Base-by-base conservation (phyloP, 2,797 vertebrate genomes). In the Notolepis coatsorum region DNA sequence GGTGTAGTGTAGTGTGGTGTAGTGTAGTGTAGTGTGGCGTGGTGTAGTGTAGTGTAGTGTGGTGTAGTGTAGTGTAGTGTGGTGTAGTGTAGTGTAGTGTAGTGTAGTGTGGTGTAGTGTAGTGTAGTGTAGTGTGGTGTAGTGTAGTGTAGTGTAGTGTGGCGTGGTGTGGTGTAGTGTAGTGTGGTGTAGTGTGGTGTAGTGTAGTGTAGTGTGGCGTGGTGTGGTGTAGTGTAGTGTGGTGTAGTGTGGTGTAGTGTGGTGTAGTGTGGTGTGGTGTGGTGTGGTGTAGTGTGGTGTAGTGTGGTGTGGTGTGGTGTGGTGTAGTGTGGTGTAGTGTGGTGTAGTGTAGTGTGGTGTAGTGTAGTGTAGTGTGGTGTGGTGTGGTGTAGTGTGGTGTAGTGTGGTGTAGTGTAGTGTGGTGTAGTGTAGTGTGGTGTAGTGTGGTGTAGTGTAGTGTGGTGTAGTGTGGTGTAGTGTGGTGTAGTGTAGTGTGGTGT, bases 161-260 rank as follows among this genome's bases (percentile, higher is more conserved):
- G 46, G 33, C 43, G 51, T n/a, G n/a, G n/a, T n/a, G 30, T 20
- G 48, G 3, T 42, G 45, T 4, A 51, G 27, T 31, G 50, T 48
- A 46, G 33, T 46, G 51, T 20, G 48, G 3, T 42, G 45, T 4
- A 51, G 27, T 31, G 50, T 48, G 46, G 33, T 46, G 51, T n/a
- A n/a, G n/a, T n/a, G 30, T 20, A 46, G 3, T 42, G 45, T 4
- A 51, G 27, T 31, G 50, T 48, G 46, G 33, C 43, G 51, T n/a
- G n/a, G n/a, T n/a, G 30, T 20, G 48, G 3, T 42, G 45, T 4
- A 51, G 27, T 31, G 50, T 48, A 46, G 33, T 46, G 51, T 20
- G 48, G 3, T 42, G 45, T 4, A 51, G 27, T 31, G 50, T 48
- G 46, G 33, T 46, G 51, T n/a, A n/a, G n/a, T n/a, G 30, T 20